These are phyloP conservation scores for Cerastoderma edule DNA, from an alignment of 2,888 invertebrate genomes.

Conservation along the genomic window DNA sequence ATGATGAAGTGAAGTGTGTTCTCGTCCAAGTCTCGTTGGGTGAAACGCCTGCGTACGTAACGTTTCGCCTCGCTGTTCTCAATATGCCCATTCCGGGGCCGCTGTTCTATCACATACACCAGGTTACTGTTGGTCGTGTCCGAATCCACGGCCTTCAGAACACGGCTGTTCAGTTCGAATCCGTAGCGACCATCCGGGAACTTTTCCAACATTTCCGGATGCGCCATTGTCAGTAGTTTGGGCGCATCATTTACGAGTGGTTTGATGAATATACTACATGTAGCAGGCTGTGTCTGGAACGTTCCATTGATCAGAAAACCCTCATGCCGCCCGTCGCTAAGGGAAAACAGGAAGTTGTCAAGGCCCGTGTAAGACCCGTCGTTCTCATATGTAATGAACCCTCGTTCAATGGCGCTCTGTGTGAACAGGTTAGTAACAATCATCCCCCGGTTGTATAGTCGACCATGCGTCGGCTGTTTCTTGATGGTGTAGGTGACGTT, in stretches of 20 bases:
- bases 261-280: conserved; percentile 79
- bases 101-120: conserved; percentile 76
- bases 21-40: conserved; percentile 82
- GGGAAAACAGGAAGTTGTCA: conserved; percentile 79
- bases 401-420: conserved; percentile 81
- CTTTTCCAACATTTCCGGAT: conserved; percentile 75
- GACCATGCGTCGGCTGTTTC: conserved; percentile 81
- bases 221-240: conserved; percentile 73
- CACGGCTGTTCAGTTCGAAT: conserved; percentile 74
- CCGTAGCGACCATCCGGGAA: conserved; percentile 76
- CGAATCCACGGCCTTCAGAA: conserved; percentile 78
- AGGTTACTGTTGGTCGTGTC: conserved; percentile 74
- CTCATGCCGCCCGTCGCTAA: conserved; percentile 78
- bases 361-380: conserved; percentile 73
- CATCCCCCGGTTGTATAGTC: conserved; percentile 73
- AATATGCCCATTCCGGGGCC: conserved; percentile 79
- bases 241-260: conserved; percentile 79
- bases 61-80: conserved; percentile 79
- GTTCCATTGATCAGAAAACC: conserved; percentile 80
- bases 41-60: conserved; percentile 78
- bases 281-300: conserved; percentile 75
- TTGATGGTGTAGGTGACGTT: conserved; percentile 80
- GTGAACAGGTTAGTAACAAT: conserved; percentile 76
- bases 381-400: conserved; percentile 79
- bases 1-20: conserved; percentile 77